A percentile compares a stretch with the other conserved stretches of the same genome.
Conservation (phyloP, 2,113 vertebrate genomes). For the Macquaria ambigua region DNA sequence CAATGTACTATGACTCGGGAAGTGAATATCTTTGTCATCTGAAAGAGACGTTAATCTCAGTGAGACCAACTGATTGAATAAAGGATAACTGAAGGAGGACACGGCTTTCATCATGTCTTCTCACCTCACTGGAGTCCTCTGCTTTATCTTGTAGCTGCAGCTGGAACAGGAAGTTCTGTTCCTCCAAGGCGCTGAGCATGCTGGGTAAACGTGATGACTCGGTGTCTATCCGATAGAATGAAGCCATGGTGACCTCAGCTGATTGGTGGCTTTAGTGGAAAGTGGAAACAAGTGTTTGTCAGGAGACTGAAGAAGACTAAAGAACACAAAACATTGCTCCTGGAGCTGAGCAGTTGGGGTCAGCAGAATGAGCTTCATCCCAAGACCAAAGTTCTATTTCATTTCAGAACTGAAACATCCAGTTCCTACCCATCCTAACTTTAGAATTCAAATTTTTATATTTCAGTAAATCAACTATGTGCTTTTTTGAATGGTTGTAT, state of each 20-base stretch:
- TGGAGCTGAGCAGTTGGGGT: too few species aligned
- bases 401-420: too few species aligned
- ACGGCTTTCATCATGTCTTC: constrained; percentile 68
- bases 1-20: not conserved
- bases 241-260: constrained; percentile 89
- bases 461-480: too few species aligned
- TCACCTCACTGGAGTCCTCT: constrained; percentile 88
- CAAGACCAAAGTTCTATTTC: not conserved
- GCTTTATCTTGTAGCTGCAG: constrained; percentile 87
- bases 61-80: not conserved
- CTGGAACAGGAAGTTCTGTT: constrained; percentile 93
- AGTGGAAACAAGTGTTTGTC: not conserved
- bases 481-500: too few species aligned
- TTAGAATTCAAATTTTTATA: too few species aligned
- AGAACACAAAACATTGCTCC: not conserved
- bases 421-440: too few species aligned
- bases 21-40: not conserved
- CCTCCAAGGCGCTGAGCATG: constrained; percentile 88
- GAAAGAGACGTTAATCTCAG: not conserved
- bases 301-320: not conserved
- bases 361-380: too few species aligned
- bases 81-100: not conserved
- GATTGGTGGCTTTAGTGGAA: constrained; percentile 87
- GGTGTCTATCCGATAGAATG: constrained; percentile 87
- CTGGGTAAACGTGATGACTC: constrained; percentile 85